Percentiles rank a stretch among this genome's conserved stretches.
Evolutionary conservation across 2,888 invertebrate genomes (phyloP).

Genomic region (Coronaproctus castanopsis): DNA sequence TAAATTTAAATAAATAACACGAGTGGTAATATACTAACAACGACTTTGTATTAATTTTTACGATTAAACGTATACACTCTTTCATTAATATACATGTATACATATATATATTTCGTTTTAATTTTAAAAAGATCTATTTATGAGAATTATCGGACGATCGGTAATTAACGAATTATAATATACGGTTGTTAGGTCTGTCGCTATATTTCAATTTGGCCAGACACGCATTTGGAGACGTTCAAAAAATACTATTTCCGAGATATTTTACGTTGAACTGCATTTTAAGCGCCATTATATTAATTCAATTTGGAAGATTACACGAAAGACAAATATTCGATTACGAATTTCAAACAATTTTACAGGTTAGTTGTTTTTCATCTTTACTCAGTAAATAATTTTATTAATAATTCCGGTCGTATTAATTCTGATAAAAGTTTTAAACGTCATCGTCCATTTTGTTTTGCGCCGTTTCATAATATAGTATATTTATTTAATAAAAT

Average conservation of each 20-base stretch:
- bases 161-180: too few relatives aligned
- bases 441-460: not conserved
- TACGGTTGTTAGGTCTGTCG: slow-evolving; percentile 49
- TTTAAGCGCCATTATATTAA: slow-evolving; percentile 48
- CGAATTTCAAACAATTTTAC: slow-evolving; percentile 18
- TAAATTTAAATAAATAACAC: too few relatives aligned
- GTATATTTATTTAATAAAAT: not conserved
- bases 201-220: slow-evolving; percentile 68
- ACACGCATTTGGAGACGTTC: slow-evolving; percentile 69
- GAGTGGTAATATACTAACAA: too few relatives aligned
- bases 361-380: slow-evolving; percentile 18
- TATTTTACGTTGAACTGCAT: slow-evolving; percentile 62
- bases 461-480: not conserved
- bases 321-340: slow-evolving; percentile 25
- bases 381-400: not conserved
- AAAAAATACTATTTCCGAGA: slow-evolving; percentile 65
- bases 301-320: slow-evolving; percentile 46
- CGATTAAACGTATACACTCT: too few relatives aligned
- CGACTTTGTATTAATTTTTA: too few relatives aligned
- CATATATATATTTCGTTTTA: too few relatives aligned
- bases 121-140: too few relatives aligned
- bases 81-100: too few relatives aligned
- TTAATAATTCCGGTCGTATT: too few relatives aligned
- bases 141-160: too few relatives aligned
- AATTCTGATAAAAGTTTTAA: too few relatives aligned